These are phyloP conservation scores for Anoplopoma fimbria DNA, from an alignment of 2,113 vertebrate genomes.

Conservation along the genomic window DNA sequence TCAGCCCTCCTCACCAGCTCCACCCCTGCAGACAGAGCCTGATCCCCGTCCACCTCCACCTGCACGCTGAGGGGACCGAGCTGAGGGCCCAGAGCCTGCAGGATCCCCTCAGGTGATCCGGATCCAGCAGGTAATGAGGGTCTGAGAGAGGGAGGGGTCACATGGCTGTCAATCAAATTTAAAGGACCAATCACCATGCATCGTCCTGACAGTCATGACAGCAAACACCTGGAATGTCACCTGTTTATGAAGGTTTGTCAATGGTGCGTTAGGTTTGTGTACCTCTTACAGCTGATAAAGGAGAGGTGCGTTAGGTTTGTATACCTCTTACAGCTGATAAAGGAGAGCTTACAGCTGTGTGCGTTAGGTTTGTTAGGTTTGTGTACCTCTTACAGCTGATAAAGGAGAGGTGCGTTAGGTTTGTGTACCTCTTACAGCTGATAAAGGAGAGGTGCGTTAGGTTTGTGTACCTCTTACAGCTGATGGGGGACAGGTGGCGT, in stretches of 20 bases:
- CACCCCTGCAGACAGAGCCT: conserved; percentile 86
- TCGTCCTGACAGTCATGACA: background rate
- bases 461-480: conserved; percentile 66
- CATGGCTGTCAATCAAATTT: background rate
- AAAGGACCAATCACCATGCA: background rate
- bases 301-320: conserved; percentile 11
- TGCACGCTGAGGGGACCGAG: conserved; percentile 45
- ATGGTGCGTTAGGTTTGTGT: too few relatives aligned
- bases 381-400: background rate
- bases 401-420: background rate
- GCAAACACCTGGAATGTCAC: background rate
- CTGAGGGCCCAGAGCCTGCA: conserved; percentile 46
- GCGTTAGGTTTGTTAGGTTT: background rate
- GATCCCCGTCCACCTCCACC: conserved; percentile 83
- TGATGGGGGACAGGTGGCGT: conserved; percentile 39
- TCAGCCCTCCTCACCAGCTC: conserved; percentile 83
- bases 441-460: conserved; percentile 46
- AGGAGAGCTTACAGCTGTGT: background rate
- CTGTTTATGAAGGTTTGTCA: too few relatives aligned
- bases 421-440: conserved; percentile 55
- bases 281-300: background rate
- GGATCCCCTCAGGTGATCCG: conserved; percentile 42
- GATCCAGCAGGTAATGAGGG: background rate
- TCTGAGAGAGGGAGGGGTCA: conserved; percentile 31
- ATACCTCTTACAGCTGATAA: conserved; percentile 62